Evolutionary conservation across 2,888 invertebrate genomes (phyloP), one percentile per base, ranked within the genome.

Genomic region (Drosophila seclusa): DNA sequence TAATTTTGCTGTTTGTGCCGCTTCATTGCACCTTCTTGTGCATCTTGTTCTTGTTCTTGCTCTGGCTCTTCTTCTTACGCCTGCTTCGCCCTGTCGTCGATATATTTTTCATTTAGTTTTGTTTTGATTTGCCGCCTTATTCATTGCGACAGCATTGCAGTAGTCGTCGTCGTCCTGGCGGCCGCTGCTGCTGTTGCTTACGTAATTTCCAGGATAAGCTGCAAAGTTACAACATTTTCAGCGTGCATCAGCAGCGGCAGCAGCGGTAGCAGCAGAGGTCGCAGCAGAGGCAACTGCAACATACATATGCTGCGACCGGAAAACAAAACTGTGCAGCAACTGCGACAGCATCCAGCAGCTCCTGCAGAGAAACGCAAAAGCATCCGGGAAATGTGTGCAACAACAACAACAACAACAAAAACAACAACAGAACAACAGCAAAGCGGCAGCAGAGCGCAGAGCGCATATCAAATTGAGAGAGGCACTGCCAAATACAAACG

Each of bases 61-160:
- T 53, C 16, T 18, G 16, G 16, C 13, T 27, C 11, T 27, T 27
- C 31, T 69, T 31, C 77, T 45, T 57, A 24, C 40, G 11, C 61
- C 10, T 52, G 57, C 68, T 71, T 68, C 68, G 68, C 78, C 67
- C 80, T 77, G 85, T 82, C 77, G 88, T 87, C 85, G 70, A 89
- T 85, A 76, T 89, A 89, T 87, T 80, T 87, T 87, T 85, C 84
- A 84, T 85, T 85, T 88, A 81, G 81, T 87, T 87, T 89, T 87
- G 88, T 88, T 87, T 89, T 87, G 90, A 88, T 87, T 89, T 87
- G 88, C 90, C 86, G 90, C 86, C 89, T 89, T 86, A 88, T 88
- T 89, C 90, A 89, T 86, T 86, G 88, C 86, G 90, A 87, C 86
- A 83, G 88, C 86, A 87, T 89, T 87, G 90, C 90, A 87, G 86